Conservation (phyloP, 1,140 invertebrate species). For the Cotesia typhae region DNA sequence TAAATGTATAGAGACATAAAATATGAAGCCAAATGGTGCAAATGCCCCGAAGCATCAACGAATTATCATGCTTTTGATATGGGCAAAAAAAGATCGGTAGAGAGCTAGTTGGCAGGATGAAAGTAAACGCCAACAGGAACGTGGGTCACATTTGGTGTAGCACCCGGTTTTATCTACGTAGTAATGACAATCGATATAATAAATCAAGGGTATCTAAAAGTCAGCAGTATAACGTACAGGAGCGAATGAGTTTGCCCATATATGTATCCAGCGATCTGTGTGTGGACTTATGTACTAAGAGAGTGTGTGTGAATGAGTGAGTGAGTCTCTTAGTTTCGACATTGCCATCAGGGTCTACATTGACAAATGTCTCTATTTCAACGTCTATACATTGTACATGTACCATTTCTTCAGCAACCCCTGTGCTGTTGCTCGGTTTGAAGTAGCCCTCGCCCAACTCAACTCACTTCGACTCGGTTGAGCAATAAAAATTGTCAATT, state of each 20-base stretch:
- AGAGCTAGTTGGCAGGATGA: background rate
- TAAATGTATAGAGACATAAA: slow-evolving; percentile 15
- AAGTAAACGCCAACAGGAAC: background rate
- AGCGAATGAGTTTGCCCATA: slow-evolving; percentile 7
- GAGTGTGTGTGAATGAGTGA: background rate
- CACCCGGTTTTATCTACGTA: slow-evolving; percentile 40
- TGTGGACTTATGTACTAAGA: background rate
- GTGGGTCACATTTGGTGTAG: slow-evolving; percentile 39
- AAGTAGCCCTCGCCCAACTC: background rate
- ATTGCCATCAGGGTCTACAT: slow-evolving; percentile 27
- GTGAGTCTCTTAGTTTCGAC: slow-evolving; percentile 16
- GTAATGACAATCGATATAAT: slow-evolving; percentile 43
- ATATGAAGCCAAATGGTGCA: background rate
- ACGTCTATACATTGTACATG: slow-evolving; percentile 20
- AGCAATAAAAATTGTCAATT: slow-evolving; percentile 35
- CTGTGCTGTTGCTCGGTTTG: background rate
- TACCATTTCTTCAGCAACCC: background rate
- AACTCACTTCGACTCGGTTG: slow-evolving; percentile 5
- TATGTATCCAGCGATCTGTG: background rate
- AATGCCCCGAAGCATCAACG: slow-evolving; percentile 23
- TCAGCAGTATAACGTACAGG: slow-evolving; percentile 10
- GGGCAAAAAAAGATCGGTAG: slow-evolving; percentile 15
- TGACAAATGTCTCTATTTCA: slow-evolving; percentile 45
- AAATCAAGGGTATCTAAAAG: slow-evolving; percentile 36
- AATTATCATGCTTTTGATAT: slow-evolving; percentile 35